Evolutionary conservation across 2,113 vertebrate species (phyloP), one percentile per base, ranked within the genome.

Genomic region (Megaptera novaeangliae): DNA sequence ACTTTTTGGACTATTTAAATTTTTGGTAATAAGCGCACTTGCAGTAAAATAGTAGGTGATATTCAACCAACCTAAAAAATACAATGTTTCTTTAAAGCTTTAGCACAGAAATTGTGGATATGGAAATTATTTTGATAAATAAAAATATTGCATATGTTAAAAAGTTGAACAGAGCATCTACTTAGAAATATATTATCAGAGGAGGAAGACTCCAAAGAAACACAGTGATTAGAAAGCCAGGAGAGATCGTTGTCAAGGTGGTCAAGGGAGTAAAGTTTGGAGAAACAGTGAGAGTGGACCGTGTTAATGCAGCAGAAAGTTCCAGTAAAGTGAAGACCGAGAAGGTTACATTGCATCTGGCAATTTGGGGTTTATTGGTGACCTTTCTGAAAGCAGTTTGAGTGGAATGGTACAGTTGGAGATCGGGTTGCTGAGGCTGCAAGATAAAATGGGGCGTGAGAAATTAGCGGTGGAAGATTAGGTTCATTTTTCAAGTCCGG

Each of bases 361-460:
- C 34, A 87, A 12, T 55, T 90, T 90, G 46, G 61, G n/a, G 21
- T 92, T 90, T 52, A 25, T 36, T 18, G 27, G 34, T 57, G 41
- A 69, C 5, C 41, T 82, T 94, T 61, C 44, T 20, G 63, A 81
- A 81, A 59, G 49, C 18, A 72, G 27, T 94, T 72, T 82, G 55
- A 89, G 7, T 61, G 75, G 36, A 81, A 83, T 85, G 41, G n/a
- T 59, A 46, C 25, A 11, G 23, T 64, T 85, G 59, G 34, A 91
- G 94, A 87, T 87, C 63, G 88, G 41, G 89, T 59, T 57, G 68
- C 64, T 57, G 69, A 75, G 57, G 29, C n/a, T 90, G 29, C 88
- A 94, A 55, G 88, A 94, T 46, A 94, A 94, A 92, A 94, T 64
- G 49, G 21, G 44, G 88, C 84, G 21, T 94, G 84, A 95, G 92